phyloP scores from a whole-genome alignment of 35 echinoderm and acorn worm genomes.

The Apostichopus parvimensis region DNA sequence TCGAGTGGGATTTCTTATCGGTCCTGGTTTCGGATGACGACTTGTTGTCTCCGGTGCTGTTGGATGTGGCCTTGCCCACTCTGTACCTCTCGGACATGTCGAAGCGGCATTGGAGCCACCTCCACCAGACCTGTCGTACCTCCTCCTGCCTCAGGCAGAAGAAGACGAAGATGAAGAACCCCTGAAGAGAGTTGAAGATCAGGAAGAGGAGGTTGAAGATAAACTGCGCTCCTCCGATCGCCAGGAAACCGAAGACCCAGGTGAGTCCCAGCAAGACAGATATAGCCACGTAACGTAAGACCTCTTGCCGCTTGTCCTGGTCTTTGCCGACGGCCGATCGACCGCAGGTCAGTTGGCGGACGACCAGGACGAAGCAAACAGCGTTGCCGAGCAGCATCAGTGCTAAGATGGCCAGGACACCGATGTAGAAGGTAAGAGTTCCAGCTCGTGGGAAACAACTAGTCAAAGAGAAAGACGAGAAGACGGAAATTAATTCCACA shows the following conservation, averaged over 20 bases:
- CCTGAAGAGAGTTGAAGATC: constrained; percentile 87
- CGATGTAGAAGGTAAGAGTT: constrained; percentile 63
- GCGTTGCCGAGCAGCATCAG: constrained; percentile 61
- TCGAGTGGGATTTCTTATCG: neutral
- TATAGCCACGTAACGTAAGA: constrained; percentile 58
- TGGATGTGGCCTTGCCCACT: neutral
- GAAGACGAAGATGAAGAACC: constrained; percentile 81
- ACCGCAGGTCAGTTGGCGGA: constrained; percentile 66
- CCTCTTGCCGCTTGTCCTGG: neutral
- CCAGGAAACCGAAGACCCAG: constrained; percentile 78
- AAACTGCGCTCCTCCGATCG: constrained; percentile 56
- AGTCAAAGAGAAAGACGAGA: neutral
- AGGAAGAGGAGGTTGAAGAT: constrained; percentile 76
- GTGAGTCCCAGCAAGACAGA: constrained; percentile 70
- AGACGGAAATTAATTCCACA: neutral
- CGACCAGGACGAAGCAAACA: constrained; percentile 58
- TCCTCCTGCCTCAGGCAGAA: constrained; percentile 80
- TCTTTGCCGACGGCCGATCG: constrained; percentile 31
- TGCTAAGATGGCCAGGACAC: constrained; percentile 39
- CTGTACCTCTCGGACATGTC: neutral
- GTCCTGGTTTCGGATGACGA: neutral
- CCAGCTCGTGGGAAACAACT: constrained; percentile 70
- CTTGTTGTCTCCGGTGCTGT: neutral
- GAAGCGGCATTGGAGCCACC: neutral
- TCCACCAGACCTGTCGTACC: constrained; percentile 62